These are phyloP conservation scores for Pogoniulus pusillus DNA, from an alignment of 2,797 vertebrate species.

Conservation along the genomic window DNA sequence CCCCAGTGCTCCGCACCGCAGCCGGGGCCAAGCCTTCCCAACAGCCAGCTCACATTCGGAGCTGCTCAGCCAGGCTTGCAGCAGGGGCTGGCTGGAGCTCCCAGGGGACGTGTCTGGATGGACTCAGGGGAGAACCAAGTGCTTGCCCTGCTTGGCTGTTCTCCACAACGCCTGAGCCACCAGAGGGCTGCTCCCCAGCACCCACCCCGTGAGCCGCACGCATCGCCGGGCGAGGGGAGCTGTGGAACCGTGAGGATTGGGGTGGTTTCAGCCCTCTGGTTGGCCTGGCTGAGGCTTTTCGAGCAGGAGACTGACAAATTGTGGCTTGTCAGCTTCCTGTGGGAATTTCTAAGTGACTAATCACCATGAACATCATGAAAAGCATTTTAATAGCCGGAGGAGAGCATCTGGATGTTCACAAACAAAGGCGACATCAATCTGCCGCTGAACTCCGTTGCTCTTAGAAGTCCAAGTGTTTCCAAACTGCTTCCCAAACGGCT, in stretches of 20 bases:
- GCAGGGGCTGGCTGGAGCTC: neutral
- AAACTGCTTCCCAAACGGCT: slow-evolving; percentile 50
- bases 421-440: slow-evolving; percentile 60
- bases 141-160: neutral
- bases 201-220: fast-evolving
- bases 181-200: fast-evolving
- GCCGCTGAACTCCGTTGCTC: slow-evolving; percentile 42
- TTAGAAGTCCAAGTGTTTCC: slow-evolving; percentile 50
- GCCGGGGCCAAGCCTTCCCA: neutral
- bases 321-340: slow-evolving; percentile 58
- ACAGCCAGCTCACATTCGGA: neutral
- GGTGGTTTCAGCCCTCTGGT: neutral
- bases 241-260: neutral
- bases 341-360: slow-evolving; percentile 62
- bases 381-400: slow-evolving; percentile 60
- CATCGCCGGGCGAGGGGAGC: neutral
- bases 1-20: slow-evolving; percentile 26
- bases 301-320: slow-evolving; percentile 28
- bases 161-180: neutral
- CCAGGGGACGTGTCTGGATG: fast-evolving
- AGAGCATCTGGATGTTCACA: slow-evolving; percentile 65
- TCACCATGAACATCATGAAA: slow-evolving; percentile 57
- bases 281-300: neutral
- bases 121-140: fast-evolving
- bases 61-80: neutral